Conservation (phyloP, 2,113 vertebrate genomes). For the Pterocles orientalis region DNA sequence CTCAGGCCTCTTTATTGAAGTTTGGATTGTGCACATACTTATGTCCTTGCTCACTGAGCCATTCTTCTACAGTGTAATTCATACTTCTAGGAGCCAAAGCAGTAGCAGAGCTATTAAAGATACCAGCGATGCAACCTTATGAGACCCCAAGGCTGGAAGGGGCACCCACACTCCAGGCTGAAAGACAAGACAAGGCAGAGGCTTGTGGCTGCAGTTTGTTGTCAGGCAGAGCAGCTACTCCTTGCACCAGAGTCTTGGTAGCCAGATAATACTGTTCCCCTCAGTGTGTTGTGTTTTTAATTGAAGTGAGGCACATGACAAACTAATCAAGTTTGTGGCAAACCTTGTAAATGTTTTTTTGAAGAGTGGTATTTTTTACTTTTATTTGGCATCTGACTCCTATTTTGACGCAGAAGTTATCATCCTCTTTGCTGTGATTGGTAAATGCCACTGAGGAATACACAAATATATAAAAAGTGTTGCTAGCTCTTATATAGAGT, state of each 20-base stretch:
- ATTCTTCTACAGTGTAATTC: too few species aligned
- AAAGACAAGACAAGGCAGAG: not conserved
- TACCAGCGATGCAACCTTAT: not conserved
- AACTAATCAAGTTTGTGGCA: not conserved
- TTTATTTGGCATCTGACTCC: not conserved
- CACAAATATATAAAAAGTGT: not conserved
- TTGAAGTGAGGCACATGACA: not conserved
- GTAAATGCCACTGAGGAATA: not conserved
- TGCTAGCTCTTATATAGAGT: not conserved
- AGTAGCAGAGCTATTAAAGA: not conserved
- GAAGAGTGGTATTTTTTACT: not conserved
- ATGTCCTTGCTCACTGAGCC: too few species aligned
- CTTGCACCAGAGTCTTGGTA: not conserved
- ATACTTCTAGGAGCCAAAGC: not conserved
- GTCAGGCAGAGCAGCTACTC: not conserved
- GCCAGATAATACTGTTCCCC: fast-evolving
- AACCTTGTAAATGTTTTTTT: not conserved
- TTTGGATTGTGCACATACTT: too few species aligned
- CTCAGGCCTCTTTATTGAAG: too few species aligned
- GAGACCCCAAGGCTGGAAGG: not conserved
- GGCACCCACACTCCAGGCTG: fast-evolving
- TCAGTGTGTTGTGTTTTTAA: not conserved
- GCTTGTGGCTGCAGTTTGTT: not conserved
- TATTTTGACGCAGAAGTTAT: not conserved
- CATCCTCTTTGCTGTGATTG: not conserved